Conservation (phyloP, 2,888 invertebrate genomes). For the Homarus gammarus region DNA sequence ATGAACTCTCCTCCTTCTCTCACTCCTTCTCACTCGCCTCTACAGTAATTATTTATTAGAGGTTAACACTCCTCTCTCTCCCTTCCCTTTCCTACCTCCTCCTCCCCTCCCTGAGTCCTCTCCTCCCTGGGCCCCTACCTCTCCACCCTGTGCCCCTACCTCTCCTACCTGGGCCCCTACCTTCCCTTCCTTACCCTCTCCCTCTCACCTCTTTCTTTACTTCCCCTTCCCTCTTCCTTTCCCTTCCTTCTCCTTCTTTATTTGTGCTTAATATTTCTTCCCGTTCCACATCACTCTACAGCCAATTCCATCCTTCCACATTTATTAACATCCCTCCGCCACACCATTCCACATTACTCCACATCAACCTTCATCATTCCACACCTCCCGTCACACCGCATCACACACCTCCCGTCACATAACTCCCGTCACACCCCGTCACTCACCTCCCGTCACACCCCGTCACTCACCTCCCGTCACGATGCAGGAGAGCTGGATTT, state of each 20-base stretch:
- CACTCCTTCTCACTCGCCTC: neutral
- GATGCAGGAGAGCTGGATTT: constrained; percentile 43
- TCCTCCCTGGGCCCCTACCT: neutral
- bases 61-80: constrained; percentile 8
- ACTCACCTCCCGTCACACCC: neutral
- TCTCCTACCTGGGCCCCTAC: neutral
- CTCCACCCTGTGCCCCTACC: constrained; percentile 26
- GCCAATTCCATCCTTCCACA: too few relatives aligned
- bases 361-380: too few relatives aligned
- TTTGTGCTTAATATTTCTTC: too few relatives aligned
- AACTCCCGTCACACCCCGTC: neutral
- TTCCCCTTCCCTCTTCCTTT: neutral
- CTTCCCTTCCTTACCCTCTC: neutral
- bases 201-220: neutral
- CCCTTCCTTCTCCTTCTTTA: too few relatives aligned
- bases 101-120: too few relatives aligned
- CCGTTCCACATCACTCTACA: too few relatives aligned
- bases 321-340: too few relatives aligned
- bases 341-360: too few relatives aligned
- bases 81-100: too few relatives aligned
- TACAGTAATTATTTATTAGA: neutral
- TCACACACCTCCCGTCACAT: neutral
- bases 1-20: neutral
- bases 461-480: constrained; percentile 49
- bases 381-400: too few relatives aligned